A percentile compares a stretch with the other conserved stretches of the same genome.
Evolutionary conservation across 2,113 vertebrate species (phyloP).

Genomic region (Trochalopteron elliotii): DNA sequence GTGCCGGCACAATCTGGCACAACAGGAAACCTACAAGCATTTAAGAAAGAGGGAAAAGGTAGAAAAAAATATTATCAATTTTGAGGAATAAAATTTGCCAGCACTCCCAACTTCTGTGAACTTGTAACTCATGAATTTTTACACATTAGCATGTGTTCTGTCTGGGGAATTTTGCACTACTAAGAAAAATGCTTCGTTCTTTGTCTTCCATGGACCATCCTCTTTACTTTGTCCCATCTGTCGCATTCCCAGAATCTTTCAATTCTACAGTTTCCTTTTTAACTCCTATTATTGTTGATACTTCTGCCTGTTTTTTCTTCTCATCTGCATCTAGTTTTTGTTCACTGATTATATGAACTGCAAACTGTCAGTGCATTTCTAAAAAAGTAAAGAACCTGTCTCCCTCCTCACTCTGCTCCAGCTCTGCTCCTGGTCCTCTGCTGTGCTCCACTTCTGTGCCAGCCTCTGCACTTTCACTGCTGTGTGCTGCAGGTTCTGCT

Average conservation of each 20-base stretch:
- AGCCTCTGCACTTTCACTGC: not conserved
- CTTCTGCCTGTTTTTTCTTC: not conserved
- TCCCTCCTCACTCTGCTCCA: not conserved
- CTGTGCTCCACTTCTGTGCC: not conserved
- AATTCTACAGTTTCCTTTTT: not conserved
- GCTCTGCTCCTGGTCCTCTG: not conserved
- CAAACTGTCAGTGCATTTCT: not conserved
- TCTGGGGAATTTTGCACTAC: not conserved
- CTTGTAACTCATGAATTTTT: not conserved
- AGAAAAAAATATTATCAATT: not conserved
- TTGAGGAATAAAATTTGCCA: not conserved
- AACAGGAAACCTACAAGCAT: not conserved
- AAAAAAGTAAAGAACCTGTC: fast-evolving
- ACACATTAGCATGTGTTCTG: not conserved
- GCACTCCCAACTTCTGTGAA: not conserved
- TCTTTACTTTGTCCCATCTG: not conserved
- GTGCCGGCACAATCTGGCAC: not conserved
- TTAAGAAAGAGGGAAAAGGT: not conserved
- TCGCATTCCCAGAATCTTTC: not conserved
- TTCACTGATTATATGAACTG: not conserved
- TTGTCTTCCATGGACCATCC: not conserved
- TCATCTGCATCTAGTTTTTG: not conserved
- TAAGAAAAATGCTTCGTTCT: not conserved
- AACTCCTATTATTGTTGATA: not conserved
- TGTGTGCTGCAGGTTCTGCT: not conserved